phyloP scores from a whole-genome alignment of 2,797 vertebrate species.

The Gymnopithys bicolor region DNA sequence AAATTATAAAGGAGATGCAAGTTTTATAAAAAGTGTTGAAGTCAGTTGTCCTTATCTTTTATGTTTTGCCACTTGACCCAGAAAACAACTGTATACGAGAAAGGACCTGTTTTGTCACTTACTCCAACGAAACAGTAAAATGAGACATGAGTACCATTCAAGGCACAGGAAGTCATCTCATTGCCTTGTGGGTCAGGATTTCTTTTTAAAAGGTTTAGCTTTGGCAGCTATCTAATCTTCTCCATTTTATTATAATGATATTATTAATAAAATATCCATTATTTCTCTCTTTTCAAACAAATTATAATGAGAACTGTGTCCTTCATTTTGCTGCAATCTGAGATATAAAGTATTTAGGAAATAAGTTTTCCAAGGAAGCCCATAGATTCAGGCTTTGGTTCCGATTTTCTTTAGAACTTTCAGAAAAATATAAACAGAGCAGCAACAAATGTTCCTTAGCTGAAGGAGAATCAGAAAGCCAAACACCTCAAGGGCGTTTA shows the following conservation, averaged over 20 bases:
- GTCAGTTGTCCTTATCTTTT: not conserved
- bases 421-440: not conserved
- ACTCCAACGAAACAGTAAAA: not conserved
- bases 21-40: not conserved
- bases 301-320: not conserved
- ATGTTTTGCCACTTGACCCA: not conserved
- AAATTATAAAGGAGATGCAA: not conserved
- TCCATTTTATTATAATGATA: not conserved
- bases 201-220: not conserved
- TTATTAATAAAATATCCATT: not conserved
- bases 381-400: not conserved
- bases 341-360: not conserved
- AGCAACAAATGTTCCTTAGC: rapidly evolving
- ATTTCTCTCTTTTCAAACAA: not conserved
- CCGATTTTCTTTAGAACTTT: not conserved
- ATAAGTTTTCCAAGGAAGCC: not conserved
- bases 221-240: not conserved
- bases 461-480: not conserved
- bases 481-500: no score
- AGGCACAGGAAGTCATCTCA: not conserved
- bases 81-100: not conserved
- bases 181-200: not conserved
- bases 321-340: not conserved
- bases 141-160: not conserved
- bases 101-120: not conserved